phyloP scores from a whole-genome alignment of 2,888 invertebrate species.

The Druceiella hillmani region DNA sequence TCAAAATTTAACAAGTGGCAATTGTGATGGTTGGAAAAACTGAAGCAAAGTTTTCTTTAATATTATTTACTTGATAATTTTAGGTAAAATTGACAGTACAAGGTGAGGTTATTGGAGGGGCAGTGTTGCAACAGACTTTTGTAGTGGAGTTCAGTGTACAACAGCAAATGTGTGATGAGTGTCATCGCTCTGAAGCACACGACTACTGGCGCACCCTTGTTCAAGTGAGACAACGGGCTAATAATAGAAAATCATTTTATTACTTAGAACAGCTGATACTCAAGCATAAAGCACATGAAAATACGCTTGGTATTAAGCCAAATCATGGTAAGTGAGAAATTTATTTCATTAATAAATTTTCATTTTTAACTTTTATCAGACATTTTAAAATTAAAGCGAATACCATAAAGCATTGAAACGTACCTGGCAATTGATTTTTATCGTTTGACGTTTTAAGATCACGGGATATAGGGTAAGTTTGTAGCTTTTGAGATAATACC shows the following conservation, averaged over 20 bases:
- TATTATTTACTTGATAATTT: conserved; percentile 12
- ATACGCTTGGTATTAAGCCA: conserved; percentile 84
- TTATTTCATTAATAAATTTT: too few species aligned
- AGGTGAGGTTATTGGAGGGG: conserved; percentile 88
- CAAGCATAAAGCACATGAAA: conserved; percentile 90
- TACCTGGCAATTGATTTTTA: too few species aligned
- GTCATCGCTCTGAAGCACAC: conserved; percentile 95
- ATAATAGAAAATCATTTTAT: conserved; percentile 95
- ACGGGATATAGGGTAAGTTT: too few species aligned
- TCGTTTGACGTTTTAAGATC: too few species aligned
- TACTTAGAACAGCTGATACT: conserved; percentile 96
- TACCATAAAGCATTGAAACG: too few species aligned
- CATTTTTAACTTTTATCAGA: too few species aligned
- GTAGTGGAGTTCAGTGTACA: conserved; percentile 88
- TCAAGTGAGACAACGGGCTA: conserved; percentile 80
- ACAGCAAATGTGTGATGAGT: conserved; percentile 96
- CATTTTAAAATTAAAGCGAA: too few species aligned
- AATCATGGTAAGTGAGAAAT: conserved; percentile 70
- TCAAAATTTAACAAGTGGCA: too few species aligned
- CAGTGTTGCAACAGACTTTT: conserved; percentile 91
- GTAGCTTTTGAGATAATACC: too few species aligned
- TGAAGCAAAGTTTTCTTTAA: too few species aligned
- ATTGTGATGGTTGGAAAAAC: too few species aligned
- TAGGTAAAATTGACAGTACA: conserved; percentile 89
- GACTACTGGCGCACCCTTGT: conserved; percentile 95